phyloP scores from a whole-genome alignment of 2,888 invertebrate species.

The Nasonovia ribisnigri region DNA sequence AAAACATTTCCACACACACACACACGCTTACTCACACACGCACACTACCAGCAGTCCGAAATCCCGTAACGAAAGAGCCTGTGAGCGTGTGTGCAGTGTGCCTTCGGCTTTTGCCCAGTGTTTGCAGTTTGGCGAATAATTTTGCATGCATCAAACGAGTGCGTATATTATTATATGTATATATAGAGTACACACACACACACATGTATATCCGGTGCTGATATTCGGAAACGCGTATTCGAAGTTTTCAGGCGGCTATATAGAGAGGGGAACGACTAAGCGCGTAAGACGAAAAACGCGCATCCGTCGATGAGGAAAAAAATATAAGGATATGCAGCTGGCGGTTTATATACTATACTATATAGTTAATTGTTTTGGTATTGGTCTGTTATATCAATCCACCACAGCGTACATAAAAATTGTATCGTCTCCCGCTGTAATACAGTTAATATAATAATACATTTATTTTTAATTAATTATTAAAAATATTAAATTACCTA shows the following conservation, averaged over 20 bases:
- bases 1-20: constrained; percentile 54
- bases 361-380: no score
- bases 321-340: background rate
- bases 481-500: no score
- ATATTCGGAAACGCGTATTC: background rate
- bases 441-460: no score
- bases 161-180: no score
- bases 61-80: background rate
- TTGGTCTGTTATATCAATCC: no score
- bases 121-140: constrained; percentile 61
- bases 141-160: constrained; percentile 61
- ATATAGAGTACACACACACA: background rate
- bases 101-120: constrained; percentile 42
- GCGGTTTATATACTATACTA: background rate
- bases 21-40: background rate
- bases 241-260: background rate
- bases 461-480: no score
- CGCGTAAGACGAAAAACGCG: background rate
- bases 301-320: background rate
- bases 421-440: no score
- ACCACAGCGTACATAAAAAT: no score
- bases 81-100: background rate
- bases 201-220: background rate
- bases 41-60: constrained; percentile 43
- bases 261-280: background rate